Evolutionary conservation across 92 coral and sea anemone species (phyloP).

Genomic region (Epizoanthus ramosus): DNA sequence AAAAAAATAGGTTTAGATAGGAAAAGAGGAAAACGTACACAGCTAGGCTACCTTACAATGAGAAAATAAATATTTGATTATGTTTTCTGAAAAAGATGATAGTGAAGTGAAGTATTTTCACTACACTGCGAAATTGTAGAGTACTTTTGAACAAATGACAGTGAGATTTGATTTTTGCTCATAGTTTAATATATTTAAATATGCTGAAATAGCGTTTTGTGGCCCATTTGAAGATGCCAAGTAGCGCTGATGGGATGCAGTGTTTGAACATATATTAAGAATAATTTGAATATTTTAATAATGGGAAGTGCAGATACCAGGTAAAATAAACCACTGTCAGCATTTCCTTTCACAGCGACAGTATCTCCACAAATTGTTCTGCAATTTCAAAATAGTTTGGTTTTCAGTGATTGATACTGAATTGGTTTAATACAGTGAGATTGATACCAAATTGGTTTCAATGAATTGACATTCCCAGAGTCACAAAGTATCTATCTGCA

Average conservation of each 20-base stretch:
- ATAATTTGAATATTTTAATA: slow-evolving; percentile 32
- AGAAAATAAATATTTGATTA: slow-evolving; percentile 12
- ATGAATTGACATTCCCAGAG: too few relatives aligned
- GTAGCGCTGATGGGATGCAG: too few relatives aligned
- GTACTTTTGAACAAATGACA: slow-evolving; percentile 31
- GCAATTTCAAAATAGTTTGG: too few relatives aligned
- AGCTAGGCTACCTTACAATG: slow-evolving; percentile 26
- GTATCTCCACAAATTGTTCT: too few relatives aligned
- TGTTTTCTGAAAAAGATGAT: not conserved
- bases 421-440: too few relatives aligned
- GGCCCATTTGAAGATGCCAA: not conserved
- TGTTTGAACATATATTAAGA: not conserved
- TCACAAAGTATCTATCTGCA: too few relatives aligned
- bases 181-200: slow-evolving; percentile 39
- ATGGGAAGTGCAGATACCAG: not conserved
- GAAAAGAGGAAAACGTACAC: slow-evolving; percentile 8
- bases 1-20: not conserved
- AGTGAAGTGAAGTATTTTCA: not conserved
- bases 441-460: too few relatives aligned
- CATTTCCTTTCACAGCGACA: not conserved
- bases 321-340: not conserved
- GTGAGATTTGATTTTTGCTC: slow-evolving; percentile 20
- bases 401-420: too few relatives aligned
- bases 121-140: slow-evolving; percentile 15
- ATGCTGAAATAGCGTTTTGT: not conserved